phyloP scores from a whole-genome alignment of 1,140 invertebrate genomes.

The Dreissena polymorpha region DNA sequence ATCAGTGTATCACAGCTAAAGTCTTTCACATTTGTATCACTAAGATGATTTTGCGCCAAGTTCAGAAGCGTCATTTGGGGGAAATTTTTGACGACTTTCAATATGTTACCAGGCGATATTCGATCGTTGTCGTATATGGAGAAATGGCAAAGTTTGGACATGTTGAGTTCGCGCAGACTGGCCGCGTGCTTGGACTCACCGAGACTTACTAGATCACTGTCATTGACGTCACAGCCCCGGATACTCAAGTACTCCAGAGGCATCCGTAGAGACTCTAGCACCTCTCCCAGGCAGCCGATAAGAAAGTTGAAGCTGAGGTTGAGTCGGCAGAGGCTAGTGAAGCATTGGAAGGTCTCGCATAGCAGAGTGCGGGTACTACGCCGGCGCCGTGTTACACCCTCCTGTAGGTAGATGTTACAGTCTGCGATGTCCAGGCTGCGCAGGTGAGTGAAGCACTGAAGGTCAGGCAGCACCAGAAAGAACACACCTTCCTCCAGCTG shows the following conservation, averaged over 20 bases:
- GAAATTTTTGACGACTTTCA: slow-evolving; percentile 64
- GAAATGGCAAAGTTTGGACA: slow-evolving; percentile 68
- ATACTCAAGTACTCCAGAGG: slow-evolving; percentile 67
- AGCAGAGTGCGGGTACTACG: slow-evolving; percentile 56
- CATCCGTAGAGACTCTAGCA: slow-evolving; percentile 58
- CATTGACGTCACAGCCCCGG: slow-evolving; percentile 68
- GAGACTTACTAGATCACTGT: slow-evolving; percentile 61
- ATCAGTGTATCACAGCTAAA: slow-evolving; percentile 56
- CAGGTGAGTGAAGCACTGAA: slow-evolving; percentile 63
- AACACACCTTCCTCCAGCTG: slow-evolving; percentile 70
- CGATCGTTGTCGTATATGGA: slow-evolving; percentile 62
- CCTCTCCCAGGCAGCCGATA: slow-evolving; percentile 67
- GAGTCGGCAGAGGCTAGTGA: slow-evolving; percentile 58
- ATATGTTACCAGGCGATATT: slow-evolving; percentile 60
- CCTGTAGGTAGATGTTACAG: slow-evolving; percentile 70
- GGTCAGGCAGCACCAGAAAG: slow-evolving; percentile 57
- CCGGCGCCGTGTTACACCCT: slow-evolving; percentile 65
- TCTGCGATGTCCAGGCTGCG: slow-evolving; percentile 66
- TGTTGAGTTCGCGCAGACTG: slow-evolving; percentile 66
- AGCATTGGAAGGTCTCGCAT: slow-evolving; percentile 47
- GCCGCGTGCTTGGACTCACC: slow-evolving; percentile 62
- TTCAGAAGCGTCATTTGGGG: slow-evolving; percentile 62
- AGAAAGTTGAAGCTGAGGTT: slow-evolving; percentile 70
- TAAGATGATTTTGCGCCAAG: slow-evolving; percentile 66
- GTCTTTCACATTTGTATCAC: slow-evolving; percentile 57